A percentile compares a stretch with the other conserved stretches of the same genome.
Evolutionary conservation across 2,888 invertebrate species (phyloP).

Genomic region (Adineta ricciae): DNA sequence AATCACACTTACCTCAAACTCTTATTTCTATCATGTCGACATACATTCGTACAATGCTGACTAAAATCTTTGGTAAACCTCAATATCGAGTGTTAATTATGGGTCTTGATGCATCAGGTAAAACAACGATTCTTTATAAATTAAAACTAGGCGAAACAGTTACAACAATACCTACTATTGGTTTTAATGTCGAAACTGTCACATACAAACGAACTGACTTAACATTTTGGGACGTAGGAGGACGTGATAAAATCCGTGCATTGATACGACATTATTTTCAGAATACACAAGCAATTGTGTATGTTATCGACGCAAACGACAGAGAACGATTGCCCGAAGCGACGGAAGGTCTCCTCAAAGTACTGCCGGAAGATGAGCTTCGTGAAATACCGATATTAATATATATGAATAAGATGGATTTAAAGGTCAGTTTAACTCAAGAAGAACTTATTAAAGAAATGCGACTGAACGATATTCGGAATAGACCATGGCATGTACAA

Average conservation of each 20-base stretch:
- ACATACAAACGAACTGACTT: neutral
- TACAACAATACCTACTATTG: neutral
- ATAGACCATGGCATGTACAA: too few relatives aligned
- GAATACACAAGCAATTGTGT: neutral
- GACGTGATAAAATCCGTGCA: neutral
- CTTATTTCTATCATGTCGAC: neutral
- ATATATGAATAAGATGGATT: neutral
- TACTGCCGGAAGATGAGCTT: neutral
- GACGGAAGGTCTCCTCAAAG: neutral
- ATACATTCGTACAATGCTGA: neutral
- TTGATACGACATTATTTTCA: neutral
- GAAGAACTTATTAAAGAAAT: too few relatives aligned
- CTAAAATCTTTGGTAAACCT: neutral
- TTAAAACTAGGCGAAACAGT: neutral
- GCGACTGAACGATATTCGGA: too few relatives aligned
- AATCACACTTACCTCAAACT: too few relatives aligned
- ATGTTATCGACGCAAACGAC: neutral
- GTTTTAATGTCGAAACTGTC: neutral
- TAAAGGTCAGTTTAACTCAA: too few relatives aligned
- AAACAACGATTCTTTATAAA: neutral
- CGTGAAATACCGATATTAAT: neutral
- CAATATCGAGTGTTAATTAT: neutral
- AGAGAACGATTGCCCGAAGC: neutral
- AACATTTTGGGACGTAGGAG: neutral
- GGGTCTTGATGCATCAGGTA: neutral